Percentiles rank a stretch among this genome's conserved stretches.
Conservation (phyloP, 2,113 vertebrate species). For the Oncorhynchus masou region DNA sequence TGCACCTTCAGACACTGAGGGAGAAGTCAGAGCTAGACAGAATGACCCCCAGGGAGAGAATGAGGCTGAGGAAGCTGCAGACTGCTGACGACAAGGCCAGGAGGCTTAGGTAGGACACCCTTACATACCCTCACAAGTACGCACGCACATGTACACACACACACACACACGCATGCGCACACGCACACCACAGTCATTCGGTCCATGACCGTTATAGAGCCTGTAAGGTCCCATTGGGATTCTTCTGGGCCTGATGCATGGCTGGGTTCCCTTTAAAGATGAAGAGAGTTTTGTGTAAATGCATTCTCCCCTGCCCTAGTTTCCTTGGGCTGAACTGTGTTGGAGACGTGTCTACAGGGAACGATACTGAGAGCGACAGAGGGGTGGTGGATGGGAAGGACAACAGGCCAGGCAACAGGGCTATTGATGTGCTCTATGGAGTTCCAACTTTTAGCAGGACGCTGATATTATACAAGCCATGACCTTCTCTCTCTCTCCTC, state of each 20-base stretch:
- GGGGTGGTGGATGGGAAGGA: neutral
- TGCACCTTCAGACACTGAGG: constrained; percentile 79
- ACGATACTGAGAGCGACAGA: neutral
- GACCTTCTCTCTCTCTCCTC: neutral
- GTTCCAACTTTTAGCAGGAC: neutral
- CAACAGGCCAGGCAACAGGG: neutral
- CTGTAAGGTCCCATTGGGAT: no score
- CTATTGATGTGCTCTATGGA: neutral
- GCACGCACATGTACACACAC: neutral
- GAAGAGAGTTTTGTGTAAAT: neutral
- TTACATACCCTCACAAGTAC: neutral
- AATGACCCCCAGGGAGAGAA: constrained; percentile 80
- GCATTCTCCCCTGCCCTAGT: neutral
- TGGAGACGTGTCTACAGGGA: neutral
- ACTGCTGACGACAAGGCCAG: constrained; percentile 73
- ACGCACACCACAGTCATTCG: no score
- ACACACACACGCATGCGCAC: neutral
- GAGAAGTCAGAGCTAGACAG: constrained; percentile 79
- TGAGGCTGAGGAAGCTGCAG: constrained; percentile 79
- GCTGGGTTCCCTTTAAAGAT: neutral
- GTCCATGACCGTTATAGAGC: no score
- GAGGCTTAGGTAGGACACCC: constrained; percentile 2
- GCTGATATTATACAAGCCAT: neutral
- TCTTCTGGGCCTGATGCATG: neutral
- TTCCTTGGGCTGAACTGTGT: neutral